Evolutionary conservation across 1,140 invertebrate genomes (phyloP), one percentile per base, ranked within the genome.

Genomic region (Cyclina sinensis): DNA sequence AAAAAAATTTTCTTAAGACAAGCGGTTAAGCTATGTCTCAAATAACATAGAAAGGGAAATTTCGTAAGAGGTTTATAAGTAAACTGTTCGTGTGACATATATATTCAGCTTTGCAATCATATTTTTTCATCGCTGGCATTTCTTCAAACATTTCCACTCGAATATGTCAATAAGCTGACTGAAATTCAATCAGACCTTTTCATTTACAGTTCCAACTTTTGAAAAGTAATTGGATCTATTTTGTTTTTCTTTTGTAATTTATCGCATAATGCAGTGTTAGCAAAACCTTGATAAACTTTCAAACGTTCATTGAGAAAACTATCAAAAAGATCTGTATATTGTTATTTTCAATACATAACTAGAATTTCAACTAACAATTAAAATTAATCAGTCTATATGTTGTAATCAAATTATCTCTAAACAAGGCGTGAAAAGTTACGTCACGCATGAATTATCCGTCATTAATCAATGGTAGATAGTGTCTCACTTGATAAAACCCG

Each of bases 351-450:
- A 39, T 35, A 11, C 35, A 70, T 18, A 39, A 7, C 9, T 37
- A 37, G 14, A 14, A 39, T 70, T 70, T 27, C 2, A 37, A 37
- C 65, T 30, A 84, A 84, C 82, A 84, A 84, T 84, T 84, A 84
- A 74, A 84, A 73, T 84, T 68, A 84, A 84, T 84, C 62, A 73
- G 12, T 70, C 82, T 30, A 21, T 46, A 18, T 14, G 0, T 21
- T 32, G 43, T 70, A 73, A 84, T 74, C 82, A 46, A 70, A 48
- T 73, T 84, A 84, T 84, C 82, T 84, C 68, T 27, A 48, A 73
- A 54, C 32, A 84, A 84, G 82, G 82, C 82, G 82, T 84, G 62
- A 84, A 84, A 70, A n/a, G 48, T 70, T 68, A 48, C 48, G 62
- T 84, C 43, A 84, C 39, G 46, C 46, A 32, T 43, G 82, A 74